Evolutionary conservation across 1,140 invertebrate species (phyloP).

Genomic region (Papilio helenus): DNA sequence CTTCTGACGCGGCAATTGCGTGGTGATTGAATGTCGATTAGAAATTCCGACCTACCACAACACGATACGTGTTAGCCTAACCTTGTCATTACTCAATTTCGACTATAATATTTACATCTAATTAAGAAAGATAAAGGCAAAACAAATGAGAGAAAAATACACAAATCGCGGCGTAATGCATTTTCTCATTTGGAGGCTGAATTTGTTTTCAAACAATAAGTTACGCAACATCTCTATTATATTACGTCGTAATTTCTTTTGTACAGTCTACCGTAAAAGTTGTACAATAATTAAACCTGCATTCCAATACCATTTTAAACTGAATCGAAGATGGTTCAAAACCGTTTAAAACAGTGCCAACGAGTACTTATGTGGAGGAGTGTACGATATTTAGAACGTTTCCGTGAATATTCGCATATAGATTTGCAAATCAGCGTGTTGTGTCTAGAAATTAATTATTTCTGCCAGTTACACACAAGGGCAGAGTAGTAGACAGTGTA

Average conservation of each 20-base stretch:
- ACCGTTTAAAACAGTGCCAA: neutral
- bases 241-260: conserved; percentile 36
- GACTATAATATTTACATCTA: conserved; percentile 18
- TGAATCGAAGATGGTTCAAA: conserved; percentile 16
- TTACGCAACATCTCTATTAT: conserved; percentile 45
- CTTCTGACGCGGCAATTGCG: neutral
- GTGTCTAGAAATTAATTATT: conserved; percentile 24
- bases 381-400: conserved; percentile 43
- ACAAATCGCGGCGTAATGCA: neutral
- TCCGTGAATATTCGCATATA: conserved; percentile 37
- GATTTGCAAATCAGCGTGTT: conserved; percentile 42
- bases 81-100: neutral
- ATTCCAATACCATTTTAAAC: conserved; percentile 23
- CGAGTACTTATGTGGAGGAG: conserved; percentile 15
- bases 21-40: neutral
- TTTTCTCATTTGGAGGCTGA: conserved; percentile 45
- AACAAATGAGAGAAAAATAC: conserved; percentile 19
- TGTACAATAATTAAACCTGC: neutral
- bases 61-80: neutral
- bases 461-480: neutral
- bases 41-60: conserved; percentile 33
- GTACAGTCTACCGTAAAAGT: neutral
- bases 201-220: conserved; percentile 42
- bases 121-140: conserved; percentile 3
- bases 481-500: neutral